Evolutionary conservation across 64 coral and sea anemone species (phyloP), one percentile per base, ranked within the genome.

Genomic region (Platygyra sinensis): DNA sequence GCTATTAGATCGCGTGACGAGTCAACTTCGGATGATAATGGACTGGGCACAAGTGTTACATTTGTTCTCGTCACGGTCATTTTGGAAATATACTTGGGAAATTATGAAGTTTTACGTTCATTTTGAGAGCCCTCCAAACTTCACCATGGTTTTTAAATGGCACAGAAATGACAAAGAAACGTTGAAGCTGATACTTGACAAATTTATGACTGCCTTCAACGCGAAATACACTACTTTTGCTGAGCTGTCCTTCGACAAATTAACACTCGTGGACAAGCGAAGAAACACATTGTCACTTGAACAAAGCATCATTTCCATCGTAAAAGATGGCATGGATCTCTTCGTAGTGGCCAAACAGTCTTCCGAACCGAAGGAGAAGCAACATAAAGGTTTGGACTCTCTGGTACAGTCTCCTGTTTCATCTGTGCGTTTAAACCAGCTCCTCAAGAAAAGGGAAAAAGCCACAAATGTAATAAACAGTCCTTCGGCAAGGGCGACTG

Each of bases 101-200:
- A 79, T 1, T 28, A 92, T 92, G 90, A 92, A 92, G 83, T 92
- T 92, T 79, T 92, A 92, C 29, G 32, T 92, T 69, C 90, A 92
- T n/a, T 86, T 86, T 92, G 90, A 92, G 19, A 57, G 78, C 24
- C 76, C 82, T 79, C 90, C 90, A 17, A 73, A 86, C 60, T 87
- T 87, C 51, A 92, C 82, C 25, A 78, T 92, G 90, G 73, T 86
- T 72, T 92, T 79, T 13, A 92, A 79, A 86, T 92, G 82, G 90
- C 29, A 55, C 16, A 63, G 60, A 22, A 65, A 78, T 15, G 49
- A 87, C 69, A 86, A 75, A 32, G 73, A 36, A 92, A 92, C 87
- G 57, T 67, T 65, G 73, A 92, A 54, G 77, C 75, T 25, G 20
- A 60, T 92, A 16, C 28, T 87, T 14, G 30, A 72, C 18, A 86